Evolutionary conservation across 2,888 invertebrate genomes (phyloP).

Genomic region (Eupithecia exiguata): DNA sequence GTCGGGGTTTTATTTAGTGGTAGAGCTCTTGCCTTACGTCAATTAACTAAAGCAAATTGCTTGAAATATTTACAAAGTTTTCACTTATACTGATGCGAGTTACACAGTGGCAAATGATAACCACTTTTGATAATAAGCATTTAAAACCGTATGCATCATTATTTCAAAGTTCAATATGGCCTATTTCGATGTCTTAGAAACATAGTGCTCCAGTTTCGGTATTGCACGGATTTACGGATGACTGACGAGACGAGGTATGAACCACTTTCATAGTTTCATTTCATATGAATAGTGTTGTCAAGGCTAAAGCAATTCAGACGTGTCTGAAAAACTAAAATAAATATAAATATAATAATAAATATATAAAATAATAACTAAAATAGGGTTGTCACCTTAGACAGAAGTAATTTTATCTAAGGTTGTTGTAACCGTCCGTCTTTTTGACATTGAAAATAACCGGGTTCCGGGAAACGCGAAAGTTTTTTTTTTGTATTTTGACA

Average conservation of each 20-base stretch:
- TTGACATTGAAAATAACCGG: neutral
- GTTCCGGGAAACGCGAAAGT: neutral
- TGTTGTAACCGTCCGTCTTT: no score
- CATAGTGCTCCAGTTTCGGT: slow-evolving; percentile 59
- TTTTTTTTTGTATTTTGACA: neutral
- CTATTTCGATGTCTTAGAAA: slow-evolving; percentile 13
- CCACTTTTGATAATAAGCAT: neutral
- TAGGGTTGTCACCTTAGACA: neutral
- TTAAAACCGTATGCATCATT: neutral
- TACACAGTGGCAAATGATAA: neutral
- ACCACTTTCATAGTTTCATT: slow-evolving; percentile 49
- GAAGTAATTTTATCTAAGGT: no score
- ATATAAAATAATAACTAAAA: no score
- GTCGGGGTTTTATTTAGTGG: neutral
- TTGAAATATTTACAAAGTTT: neutral
- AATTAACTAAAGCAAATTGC: neutral
- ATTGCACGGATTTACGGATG: slow-evolving; percentile 67
- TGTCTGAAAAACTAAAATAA: slow-evolving; percentile 1
- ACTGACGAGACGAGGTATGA: slow-evolving; percentile 52
- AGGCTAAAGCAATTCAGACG: slow-evolving; percentile 3
- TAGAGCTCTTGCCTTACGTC: neutral
- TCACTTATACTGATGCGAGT: neutral
- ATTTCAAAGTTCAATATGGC: slow-evolving; percentile 10
- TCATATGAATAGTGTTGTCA: slow-evolving; percentile 38
- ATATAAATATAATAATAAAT: no score